Evolutionary conservation across 2,888 invertebrate genomes (phyloP), one percentile per base, ranked within the genome.

Genomic region (Phengaris arion): DNA sequence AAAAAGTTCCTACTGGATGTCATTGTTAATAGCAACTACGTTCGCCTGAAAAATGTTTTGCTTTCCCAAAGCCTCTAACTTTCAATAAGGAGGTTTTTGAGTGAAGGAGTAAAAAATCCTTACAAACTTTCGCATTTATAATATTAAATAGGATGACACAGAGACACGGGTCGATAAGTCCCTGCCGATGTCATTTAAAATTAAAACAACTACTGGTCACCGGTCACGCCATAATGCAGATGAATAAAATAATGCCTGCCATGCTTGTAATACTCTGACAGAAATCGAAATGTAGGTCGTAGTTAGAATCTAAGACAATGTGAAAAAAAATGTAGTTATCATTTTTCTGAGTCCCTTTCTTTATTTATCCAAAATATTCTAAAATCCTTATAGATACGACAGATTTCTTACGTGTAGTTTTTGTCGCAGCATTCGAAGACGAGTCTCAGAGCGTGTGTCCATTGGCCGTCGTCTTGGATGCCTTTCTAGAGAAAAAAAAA

Each of bases 351-450:
- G 6, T 10, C 52, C 12, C 52, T 52, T 10, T 52, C 52, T 9
- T 10, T 4, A 52, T 12, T 52, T 52, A 10, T 12, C 52, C 10
- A 12, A 12, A 52, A 52, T 52, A 2, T 52, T 1, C 22, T 22
- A 22, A 22, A 22, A 22, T 22, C 22, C 22, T 22, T 52, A 52
- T 52, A 52, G 9, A 52, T 52, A 52, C 35, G 35, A 35, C 4
- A 35, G 2, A 35, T 35, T 35, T 52, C 87, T 84, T 79, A 88
- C 89, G 84, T 84, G 59, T 75, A 51, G 75, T 85, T 86, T 7
- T 79, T 76, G 22, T 88, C 89, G 70, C 90, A 90, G 79, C 90
- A 90, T 5, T 78, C 69, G 59, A 87, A 85, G 0, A 82, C 79
- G 0, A 88, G 77, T 0, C 89, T 82, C 0, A 87, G 76, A 0